phyloP scores from a whole-genome alignment of 2,888 invertebrate genomes.

The Gryllus longicercus region DNA sequence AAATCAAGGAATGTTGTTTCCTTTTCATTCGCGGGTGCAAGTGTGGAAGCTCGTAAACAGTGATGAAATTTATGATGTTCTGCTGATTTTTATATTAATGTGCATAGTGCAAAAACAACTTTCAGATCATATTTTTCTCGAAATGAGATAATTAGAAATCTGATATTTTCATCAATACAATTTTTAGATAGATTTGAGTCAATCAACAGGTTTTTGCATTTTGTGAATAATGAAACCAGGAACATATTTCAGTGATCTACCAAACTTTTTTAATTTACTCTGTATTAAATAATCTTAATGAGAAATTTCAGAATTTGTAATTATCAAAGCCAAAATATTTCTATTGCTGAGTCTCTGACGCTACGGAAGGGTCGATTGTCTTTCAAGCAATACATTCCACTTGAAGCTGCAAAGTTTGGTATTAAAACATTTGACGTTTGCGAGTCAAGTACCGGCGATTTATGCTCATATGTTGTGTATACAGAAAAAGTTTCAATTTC shows the following conservation, averaged over 20 bases:
- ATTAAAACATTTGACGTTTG: constrained; percentile 19
- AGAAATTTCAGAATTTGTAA: neutral
- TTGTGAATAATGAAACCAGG: neutral
- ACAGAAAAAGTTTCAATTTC: neutral
- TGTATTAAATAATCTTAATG: neutral
- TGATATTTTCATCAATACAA: constrained; percentile 18
- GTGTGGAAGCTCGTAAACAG: constrained; percentile 4
- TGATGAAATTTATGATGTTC: constrained; percentile 22
- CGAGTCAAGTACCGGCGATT: neutral
- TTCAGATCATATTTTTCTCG: constrained; percentile 22
- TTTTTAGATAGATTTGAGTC: neutral
- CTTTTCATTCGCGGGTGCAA: neutral
- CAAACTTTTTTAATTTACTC: constrained; percentile 22
- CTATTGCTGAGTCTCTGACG: neutral
- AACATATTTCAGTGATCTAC: neutral
- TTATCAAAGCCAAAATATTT: neutral
- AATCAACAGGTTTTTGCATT: neutral
- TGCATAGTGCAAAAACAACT: constrained; percentile 24
- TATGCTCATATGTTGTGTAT: neutral
- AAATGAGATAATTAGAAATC: constrained; percentile 17
- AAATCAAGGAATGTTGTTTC: neutral
- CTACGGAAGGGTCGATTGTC: neutral
- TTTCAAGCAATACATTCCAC: constrained; percentile 20
- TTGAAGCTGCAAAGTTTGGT: constrained; percentile 18
- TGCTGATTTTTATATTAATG: constrained; percentile 26